Conservation (phyloP, 2,888 invertebrate species). For the Beris chalybata region DNA sequence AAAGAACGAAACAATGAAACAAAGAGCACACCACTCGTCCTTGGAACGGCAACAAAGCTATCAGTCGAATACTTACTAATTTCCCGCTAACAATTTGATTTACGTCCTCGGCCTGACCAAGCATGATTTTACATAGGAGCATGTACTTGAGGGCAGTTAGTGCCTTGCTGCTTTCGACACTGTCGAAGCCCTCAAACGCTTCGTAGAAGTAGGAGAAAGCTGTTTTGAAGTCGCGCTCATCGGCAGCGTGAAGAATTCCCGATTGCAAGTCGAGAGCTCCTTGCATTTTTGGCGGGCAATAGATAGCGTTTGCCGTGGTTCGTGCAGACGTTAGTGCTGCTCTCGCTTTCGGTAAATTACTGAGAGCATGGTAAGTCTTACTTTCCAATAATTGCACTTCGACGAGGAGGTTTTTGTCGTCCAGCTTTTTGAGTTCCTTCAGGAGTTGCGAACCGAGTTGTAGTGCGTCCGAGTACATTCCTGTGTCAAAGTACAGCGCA, state of each 20-base stretch:
- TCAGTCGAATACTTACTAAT: constrained; percentile 56
- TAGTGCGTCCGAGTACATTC: constrained; percentile 85
- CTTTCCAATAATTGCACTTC: constrained; percentile 98
- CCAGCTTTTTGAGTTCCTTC: constrained; percentile 95
- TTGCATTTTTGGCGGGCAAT: constrained; percentile 98
- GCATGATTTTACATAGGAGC: constrained; percentile 98
- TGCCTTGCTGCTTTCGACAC: constrained; percentile 89
- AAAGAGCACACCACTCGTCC: not conserved
- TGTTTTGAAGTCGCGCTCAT: constrained; percentile 99
- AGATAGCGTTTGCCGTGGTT: constrained; percentile 99
- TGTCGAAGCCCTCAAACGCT: constrained; percentile 98
- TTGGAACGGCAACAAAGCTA: not conserved
- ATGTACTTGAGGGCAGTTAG: constrained; percentile 97
- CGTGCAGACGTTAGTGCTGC: constrained; percentile 97
- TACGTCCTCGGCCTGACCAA: constrained; percentile 95
- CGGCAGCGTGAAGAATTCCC: constrained; percentile 98
- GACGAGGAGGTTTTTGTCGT: constrained; percentile 97
- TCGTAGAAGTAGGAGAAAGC: constrained; percentile 99
- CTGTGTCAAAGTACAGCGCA: constrained; percentile 91
- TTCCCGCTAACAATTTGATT: constrained; percentile 94
- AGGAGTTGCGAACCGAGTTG: constrained; percentile 83
- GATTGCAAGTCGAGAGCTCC: constrained; percentile 96
- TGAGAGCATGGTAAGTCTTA: constrained; percentile 96
- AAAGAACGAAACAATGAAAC: not conserved
- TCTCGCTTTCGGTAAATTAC: constrained; percentile 93